A percentile compares a stretch with the other conserved stretches of the same genome.
Conservation (phyloP, 2,113 vertebrate species). For the Aegotheles bennettii region DNA sequence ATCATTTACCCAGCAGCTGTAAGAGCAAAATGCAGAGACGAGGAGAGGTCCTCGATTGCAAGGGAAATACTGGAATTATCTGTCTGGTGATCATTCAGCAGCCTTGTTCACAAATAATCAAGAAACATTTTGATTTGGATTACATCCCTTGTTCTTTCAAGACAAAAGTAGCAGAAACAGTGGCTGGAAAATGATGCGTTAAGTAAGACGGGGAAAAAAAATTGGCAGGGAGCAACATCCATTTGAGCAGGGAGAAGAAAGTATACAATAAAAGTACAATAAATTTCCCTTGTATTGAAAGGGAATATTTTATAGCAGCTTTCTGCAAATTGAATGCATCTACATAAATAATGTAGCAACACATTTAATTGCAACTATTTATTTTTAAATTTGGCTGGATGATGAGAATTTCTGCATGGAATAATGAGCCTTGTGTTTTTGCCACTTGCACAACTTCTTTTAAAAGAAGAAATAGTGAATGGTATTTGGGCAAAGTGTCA, state of each 20-base stretch:
- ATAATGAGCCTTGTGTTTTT: neutral
- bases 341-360: conserved; percentile 17
- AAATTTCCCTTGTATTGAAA: conserved; percentile 4
- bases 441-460: neutral
- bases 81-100: neutral
- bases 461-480: neutral
- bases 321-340: conserved; percentile 46
- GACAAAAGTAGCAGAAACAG: neutral
- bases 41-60: neutral
- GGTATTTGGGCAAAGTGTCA: neutral
- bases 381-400: conserved; percentile 39
- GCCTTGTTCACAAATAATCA: conserved; percentile 13
- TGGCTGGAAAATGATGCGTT: neutral
- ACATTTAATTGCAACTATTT: conserved; percentile 51
- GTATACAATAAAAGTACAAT: conserved; percentile 21
- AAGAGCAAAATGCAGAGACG: neutral
- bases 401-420: neutral
- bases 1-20: conserved; percentile 18
- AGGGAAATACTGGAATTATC: conserved; percentile 7
- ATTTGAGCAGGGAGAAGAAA: neutral
- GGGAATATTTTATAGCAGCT: conserved; percentile 31
- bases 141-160: neutral
- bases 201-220: neutral
- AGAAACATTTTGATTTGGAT: conserved; percentile 29
- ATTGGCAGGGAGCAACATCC: neutral